Percentiles rank a stretch among this genome's conserved stretches.
Conservation (phyloP, 2,797 vertebrate genomes). For the Rhodeus uyekii region DNA sequence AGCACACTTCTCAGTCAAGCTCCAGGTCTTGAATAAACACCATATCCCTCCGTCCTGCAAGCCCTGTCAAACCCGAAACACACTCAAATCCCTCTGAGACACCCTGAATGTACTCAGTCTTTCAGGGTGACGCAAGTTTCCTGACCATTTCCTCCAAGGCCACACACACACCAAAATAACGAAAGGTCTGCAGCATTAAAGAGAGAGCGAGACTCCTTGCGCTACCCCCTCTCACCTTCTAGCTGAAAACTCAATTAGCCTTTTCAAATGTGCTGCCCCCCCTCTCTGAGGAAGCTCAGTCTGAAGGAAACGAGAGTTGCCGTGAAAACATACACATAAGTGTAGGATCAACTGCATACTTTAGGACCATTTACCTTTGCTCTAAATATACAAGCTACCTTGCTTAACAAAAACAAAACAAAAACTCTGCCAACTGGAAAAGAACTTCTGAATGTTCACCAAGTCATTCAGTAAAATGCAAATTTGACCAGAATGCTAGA, state of each 20-base stretch:
- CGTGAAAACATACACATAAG: slow-evolving; percentile 35
- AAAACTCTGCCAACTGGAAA: slow-evolving; percentile 37
- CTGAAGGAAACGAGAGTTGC: slow-evolving; percentile 16
- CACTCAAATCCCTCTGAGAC: slow-evolving; percentile 31
- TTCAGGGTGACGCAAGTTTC: slow-evolving; percentile 42
- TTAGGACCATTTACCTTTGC: slow-evolving; percentile 27
- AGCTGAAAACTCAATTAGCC: slow-evolving; percentile 34
- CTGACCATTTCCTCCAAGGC: slow-evolving; percentile 52
- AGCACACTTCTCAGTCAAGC: slow-evolving; percentile 30
- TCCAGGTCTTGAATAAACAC: slow-evolving; percentile 44
- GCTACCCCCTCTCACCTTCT: slow-evolving; percentile 6
- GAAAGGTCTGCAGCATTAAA: slow-evolving; percentile 2
- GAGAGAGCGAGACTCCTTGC: slow-evolving; percentile 5
- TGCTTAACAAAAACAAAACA: slow-evolving; percentile 16
- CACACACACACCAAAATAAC: slow-evolving; percentile 57
- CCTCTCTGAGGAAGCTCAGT: slow-evolving; percentile 6
- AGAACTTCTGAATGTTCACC: neutral
- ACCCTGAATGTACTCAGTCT: slow-evolving; percentile 65
- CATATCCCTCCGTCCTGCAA: neutral
- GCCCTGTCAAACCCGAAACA: slow-evolving; percentile 5
- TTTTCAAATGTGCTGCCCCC: slow-evolving; percentile 39
- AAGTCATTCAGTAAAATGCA: too few relatives aligned
- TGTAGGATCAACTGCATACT: slow-evolving; percentile 14
- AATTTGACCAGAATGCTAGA: neutral
- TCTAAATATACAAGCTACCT: slow-evolving; percentile 21